These are phyloP conservation scores for Apamea sordens DNA, from an alignment of 2,888 invertebrate species.

Conservation along the genomic window DNA sequence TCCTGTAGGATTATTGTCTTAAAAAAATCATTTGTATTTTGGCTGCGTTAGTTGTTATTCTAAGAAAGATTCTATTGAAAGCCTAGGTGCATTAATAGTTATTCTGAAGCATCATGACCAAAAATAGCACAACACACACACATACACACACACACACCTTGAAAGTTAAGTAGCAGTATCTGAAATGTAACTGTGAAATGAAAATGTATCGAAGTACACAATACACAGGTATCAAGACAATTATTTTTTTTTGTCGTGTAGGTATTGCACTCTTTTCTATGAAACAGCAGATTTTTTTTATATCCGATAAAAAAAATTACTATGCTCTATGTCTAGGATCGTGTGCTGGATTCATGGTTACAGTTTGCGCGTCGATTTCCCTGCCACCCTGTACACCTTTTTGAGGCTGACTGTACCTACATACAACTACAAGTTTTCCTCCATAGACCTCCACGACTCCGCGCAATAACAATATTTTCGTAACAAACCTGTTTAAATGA, in stretches of 20 bases:
- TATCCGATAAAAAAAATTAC: neutral
- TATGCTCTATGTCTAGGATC: no score
- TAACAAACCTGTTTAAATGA: constrained; percentile 40
- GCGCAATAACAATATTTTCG: constrained; percentile 28
- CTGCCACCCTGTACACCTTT: neutral
- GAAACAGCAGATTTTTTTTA: neutral
- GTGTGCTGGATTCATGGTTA: neutral
- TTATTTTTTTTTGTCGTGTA: no score
- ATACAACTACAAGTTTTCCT: neutral
- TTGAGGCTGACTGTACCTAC: neutral
- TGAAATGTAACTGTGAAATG: neutral
- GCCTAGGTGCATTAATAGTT: neutral
- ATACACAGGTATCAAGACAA: no score
- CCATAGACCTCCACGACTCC: neutral
- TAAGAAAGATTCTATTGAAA: neutral
- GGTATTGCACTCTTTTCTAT: neutral
- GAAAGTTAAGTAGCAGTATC: no score
- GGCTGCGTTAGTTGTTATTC: neutral
- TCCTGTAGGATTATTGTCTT: neutral
- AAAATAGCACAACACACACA: neutral
- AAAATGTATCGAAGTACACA: no score
- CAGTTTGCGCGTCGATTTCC: neutral
- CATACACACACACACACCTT: neutral
- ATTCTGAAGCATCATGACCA: neutral
- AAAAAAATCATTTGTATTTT: neutral